phyloP scores from a whole-genome alignment of 2,797 vertebrate genomes.

The Falco rusticolus region DNA sequence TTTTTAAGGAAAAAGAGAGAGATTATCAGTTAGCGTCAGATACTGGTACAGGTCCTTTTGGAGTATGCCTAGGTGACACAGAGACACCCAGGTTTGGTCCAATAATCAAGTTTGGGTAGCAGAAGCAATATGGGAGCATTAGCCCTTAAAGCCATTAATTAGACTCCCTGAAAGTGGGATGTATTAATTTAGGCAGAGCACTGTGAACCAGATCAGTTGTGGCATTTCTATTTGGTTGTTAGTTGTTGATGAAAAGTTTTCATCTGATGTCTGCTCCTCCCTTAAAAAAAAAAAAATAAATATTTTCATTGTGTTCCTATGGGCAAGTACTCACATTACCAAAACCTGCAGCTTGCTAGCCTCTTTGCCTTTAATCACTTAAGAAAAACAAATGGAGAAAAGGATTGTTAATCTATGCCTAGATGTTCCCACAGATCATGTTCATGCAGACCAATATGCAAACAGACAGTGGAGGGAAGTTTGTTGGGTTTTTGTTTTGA shows the following conservation, averaged over 20 bases:
- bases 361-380: background rate
- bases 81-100: rapidly evolving
- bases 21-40: background rate
- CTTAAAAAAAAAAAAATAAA: background rate
- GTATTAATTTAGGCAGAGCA: background rate
- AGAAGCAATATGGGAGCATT: background rate
- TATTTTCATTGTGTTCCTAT: background rate
- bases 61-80: background rate
- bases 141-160: background rate
- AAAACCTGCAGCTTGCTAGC: background rate
- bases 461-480: background rate
- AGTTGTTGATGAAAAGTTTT: background rate
- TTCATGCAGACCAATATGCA: background rate
- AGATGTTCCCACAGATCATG: no score
- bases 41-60: background rate
- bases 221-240: background rate
- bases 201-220: background rate
- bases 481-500: background rate
- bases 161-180: background rate
- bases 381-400: background rate
- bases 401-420: background rate
- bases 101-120: background rate
- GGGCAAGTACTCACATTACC: background rate
- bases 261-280: background rate
- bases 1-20: background rate